phyloP scores from a whole-genome alignment of 2,888 invertebrate species.

The Drosophila merina region DNA sequence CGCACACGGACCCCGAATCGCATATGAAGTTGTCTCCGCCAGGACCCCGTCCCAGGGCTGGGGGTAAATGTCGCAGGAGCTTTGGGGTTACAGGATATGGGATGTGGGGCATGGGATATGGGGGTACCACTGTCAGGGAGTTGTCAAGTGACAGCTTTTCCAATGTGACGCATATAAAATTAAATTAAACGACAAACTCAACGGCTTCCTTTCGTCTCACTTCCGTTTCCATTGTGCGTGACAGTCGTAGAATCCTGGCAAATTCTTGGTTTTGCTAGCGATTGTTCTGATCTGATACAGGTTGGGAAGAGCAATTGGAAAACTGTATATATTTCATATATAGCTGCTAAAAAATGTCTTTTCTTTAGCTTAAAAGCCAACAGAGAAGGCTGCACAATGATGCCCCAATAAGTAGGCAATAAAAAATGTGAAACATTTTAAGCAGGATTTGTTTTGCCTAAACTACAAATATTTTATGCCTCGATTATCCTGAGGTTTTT shows the following conservation, averaged over 20 bases:
- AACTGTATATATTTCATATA: neutral
- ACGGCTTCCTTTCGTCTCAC: constrained; percentile 41
- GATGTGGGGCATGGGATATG: neutral
- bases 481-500: too few species aligned
- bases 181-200: constrained; percentile 81
- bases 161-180: constrained; percentile 64
- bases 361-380: too few species aligned
- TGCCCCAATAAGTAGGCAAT: neutral
- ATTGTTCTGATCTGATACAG: neutral
- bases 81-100: constrained; percentile 3
- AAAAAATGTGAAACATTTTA: neutral
- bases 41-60: neutral
- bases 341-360: too few species aligned
- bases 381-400: neutral
- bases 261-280: neutral
- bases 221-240: neutral
- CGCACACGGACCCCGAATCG: constrained; percentile 64
- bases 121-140: constrained; percentile 25
- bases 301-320: neutral
- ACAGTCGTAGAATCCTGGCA: constrained; percentile 1
- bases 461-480: neutral
- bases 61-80: constrained; percentile 18
- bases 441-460: neutral
- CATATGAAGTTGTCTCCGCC: constrained; percentile 71
- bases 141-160: constrained; percentile 53